phyloP scores from a whole-genome alignment of 2,888 invertebrate genomes.

The Coronaproctus castanopsis region DNA sequence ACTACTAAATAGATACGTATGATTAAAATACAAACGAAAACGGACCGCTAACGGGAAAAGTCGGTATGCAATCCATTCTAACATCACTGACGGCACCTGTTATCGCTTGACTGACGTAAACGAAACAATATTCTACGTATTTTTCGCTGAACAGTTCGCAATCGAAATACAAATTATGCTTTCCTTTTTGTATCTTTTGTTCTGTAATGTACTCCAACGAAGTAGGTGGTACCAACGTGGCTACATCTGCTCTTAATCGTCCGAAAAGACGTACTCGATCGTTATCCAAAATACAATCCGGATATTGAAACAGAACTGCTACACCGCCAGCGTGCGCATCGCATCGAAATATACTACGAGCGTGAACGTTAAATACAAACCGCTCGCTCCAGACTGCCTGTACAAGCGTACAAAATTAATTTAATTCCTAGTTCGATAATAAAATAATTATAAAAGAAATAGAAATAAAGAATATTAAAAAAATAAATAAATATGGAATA shows the following conservation, averaged over 20 bases:
- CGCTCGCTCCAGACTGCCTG: constrained; percentile 69
- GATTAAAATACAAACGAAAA: too few species aligned
- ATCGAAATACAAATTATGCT: constrained; percentile 53
- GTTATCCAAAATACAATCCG: constrained; percentile 54
- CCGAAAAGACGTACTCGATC: constrained; percentile 57
- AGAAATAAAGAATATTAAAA: not conserved
- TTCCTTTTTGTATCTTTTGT: constrained; percentile 37
- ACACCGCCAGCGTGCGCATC: constrained; percentile 44
- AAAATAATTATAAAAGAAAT: not conserved
- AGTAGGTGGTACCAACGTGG: constrained; percentile 43
- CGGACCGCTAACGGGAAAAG: constrained; percentile 61
- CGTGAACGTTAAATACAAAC: constrained; percentile 66
- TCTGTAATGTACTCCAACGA: constrained; percentile 43
- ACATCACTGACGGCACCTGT: constrained; percentile 70
- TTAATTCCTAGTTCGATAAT: not conserved
- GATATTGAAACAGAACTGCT: constrained; percentile 63
- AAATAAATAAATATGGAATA: not conserved
- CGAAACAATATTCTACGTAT: constrained; percentile 70
- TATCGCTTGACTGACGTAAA: constrained; percentile 66
- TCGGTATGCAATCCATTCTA: constrained; percentile 64
- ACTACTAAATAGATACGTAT: too few species aligned
- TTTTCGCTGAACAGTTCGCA: constrained; percentile 65
- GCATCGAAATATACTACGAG: constrained; percentile 63
- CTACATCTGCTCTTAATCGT: constrained; percentile 45
- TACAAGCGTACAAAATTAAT: constrained; percentile 17